Base-by-base conservation (phyloP, 2,888 invertebrate genomes). In the Melanophora roralis region DNA sequence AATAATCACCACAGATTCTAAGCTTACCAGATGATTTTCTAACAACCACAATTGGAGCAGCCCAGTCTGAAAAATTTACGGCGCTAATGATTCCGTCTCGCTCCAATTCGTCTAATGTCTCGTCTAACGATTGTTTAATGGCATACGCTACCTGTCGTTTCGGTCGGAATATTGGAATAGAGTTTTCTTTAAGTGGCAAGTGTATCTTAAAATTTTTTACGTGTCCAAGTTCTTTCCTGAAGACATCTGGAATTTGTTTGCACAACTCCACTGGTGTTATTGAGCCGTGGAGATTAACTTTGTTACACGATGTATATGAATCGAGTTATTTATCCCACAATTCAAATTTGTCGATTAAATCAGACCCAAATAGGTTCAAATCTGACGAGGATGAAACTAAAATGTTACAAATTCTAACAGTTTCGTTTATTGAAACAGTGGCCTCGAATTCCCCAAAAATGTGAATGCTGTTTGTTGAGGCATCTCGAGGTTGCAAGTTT, bases 1-100 rank as follows among this genome's bases (percentile, higher is more conserved):
- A 83, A n/a, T 81, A 84, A 47, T 83, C 82, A 2, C 76, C 82
- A 79, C 83, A 84, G 11, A 84, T 81, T 38, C 83, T 23, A 9
- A 84, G 59, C 5, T 38, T 57, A 11, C 80, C 83, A 11, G 78
- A 75, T 51, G 77, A 19, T 64, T 83, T 83, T 12, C 49, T 57
- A 7, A 81, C 76, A 11, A 72, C 77, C 8, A 83, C 82, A 43
- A 84, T 81, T 3, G 82, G 81, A 64, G 83, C 81, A 19, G 83
- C 78, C 80, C 82, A 83, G 14, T 83, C 77, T 19, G 81, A 83
- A 40, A 19, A 83, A 65, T 81, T 79, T n/a, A 81, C 73, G 38
- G 69, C 68, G 11, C 43, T 55, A 9, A 83, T 81, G 9, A 82
- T 69, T 8, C 78, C 72, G 12, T 60, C 43, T 1, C 62, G 34